Conservation (phyloP, 2,888 invertebrate genomes). For the Maniola hyperantus region DNA sequence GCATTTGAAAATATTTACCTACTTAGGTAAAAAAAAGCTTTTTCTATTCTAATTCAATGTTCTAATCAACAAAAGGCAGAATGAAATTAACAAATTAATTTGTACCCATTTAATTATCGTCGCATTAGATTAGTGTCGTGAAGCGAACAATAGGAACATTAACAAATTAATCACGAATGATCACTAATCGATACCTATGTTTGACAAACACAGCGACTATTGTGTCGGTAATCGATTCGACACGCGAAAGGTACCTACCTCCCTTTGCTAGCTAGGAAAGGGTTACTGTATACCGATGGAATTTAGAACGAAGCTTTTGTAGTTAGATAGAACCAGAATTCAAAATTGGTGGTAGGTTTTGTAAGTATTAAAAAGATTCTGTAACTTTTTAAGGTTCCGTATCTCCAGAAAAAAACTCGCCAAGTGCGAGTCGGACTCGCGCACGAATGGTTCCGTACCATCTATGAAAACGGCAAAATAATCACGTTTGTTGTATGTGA, state of each 20-base stretch:
- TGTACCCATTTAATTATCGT: slow-evolving; percentile 20
- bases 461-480: too few species aligned
- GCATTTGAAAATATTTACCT: too few species aligned
- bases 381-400: too few species aligned
- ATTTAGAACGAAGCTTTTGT: background rate
- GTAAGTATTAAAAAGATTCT: too few species aligned
- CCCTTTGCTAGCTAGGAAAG: background rate
- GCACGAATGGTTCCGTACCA: too few species aligned
- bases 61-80: background rate
- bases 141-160: slow-evolving; percentile 33
- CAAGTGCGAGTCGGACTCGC: too few species aligned
- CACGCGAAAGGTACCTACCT: slow-evolving; percentile 11
- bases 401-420: too few species aligned
- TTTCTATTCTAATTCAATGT: too few species aligned
- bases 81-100: slow-evolving; percentile 19
- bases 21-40: too few species aligned
- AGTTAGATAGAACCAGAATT: too few species aligned
- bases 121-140: slow-evolving; percentile 29
- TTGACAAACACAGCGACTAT: slow-evolving; percentile 23
- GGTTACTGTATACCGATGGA: background rate
- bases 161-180: slow-evolving; percentile 37
- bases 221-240: slow-evolving; percentile 25
- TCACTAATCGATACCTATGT: slow-evolving; percentile 34
- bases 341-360: too few species aligned
- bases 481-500: too few species aligned